phyloP scores from a whole-genome alignment of 2,888 invertebrate species.

The Ryuthela nishihirai region DNA sequence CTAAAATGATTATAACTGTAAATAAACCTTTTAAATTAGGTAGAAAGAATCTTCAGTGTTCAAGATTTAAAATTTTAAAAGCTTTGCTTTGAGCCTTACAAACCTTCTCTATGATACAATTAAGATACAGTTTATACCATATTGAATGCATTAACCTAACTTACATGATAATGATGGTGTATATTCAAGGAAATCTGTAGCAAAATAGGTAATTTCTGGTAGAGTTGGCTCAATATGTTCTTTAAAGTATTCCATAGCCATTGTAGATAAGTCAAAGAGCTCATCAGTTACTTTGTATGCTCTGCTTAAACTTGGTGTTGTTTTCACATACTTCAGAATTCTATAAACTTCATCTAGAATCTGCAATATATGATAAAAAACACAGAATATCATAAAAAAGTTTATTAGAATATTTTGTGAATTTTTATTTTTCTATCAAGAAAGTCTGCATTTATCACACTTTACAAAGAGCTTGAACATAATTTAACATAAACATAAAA shows the following conservation, averaged over 20 bases:
- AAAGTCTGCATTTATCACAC: not conserved
- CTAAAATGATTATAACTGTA: too few relatives aligned
- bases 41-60: too few relatives aligned
- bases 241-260: constrained; percentile 98
- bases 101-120: too few relatives aligned
- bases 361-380: constrained; percentile 54
- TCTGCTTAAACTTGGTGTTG: constrained; percentile 67
- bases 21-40: too few relatives aligned
- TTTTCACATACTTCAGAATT: constrained; percentile 77
- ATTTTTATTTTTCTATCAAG: not conserved
- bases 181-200: constrained; percentile 76
- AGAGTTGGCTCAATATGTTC: constrained; percentile 86
- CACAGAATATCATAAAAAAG: not conserved
- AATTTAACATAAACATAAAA: not conserved
- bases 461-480: not conserved
- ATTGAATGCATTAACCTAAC: too few relatives aligned
- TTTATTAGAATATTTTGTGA: not conserved
- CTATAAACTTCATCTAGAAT: constrained; percentile 87
- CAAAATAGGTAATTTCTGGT: constrained; percentile 83
- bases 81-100: too few relatives aligned
- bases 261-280: constrained; percentile 87
- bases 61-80: too few relatives aligned
- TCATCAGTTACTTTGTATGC: constrained; percentile 93
- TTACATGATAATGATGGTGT: too few relatives aligned
- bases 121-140: too few relatives aligned